Conservation (phyloP, 2,113 vertebrate genomes). For the Laterallus jamaicensis region DNA sequence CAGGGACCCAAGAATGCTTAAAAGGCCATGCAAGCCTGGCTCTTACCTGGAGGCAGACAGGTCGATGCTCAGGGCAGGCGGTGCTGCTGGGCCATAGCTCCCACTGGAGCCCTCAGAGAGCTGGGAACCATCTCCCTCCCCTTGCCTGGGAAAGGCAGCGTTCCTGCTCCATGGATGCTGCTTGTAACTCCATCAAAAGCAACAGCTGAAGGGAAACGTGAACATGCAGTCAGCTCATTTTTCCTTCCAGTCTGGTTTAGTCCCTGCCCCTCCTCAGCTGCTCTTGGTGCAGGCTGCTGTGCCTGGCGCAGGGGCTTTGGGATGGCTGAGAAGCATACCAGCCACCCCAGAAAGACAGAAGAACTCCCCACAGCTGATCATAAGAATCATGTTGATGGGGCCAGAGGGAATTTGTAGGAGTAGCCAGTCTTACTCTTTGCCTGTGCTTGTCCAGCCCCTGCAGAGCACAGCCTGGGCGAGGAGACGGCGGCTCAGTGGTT, state of each 20-base stretch:
- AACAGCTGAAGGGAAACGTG: background rate
- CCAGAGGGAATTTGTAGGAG: background rate
- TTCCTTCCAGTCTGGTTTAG: background rate
- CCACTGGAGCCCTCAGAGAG: fast-evolving
- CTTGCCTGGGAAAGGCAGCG: background rate
- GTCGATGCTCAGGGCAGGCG: background rate
- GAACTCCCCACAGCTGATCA: fast-evolving
- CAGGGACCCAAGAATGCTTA: background rate
- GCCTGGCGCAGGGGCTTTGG: background rate
- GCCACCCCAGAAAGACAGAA: background rate
- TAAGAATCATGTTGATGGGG: fast-evolving
- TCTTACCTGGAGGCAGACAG: background rate
- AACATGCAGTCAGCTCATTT: background rate
- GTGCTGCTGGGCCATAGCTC: background rate
- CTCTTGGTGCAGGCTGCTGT: background rate
- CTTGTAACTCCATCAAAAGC: fast-evolving
- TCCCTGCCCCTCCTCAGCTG: background rate
- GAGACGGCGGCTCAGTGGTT: background rate
- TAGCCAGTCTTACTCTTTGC: background rate
- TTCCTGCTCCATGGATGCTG: background rate
- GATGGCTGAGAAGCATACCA: background rate
- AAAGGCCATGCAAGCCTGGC: background rate
- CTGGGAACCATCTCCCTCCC: background rate
- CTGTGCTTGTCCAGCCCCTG: background rate
- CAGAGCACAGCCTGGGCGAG: fast-evolving